Percentiles rank a stretch among this genome's conserved stretches.
These are phyloP conservation scores for Plumapathes pennacea DNA, from an alignment of 92 coral and sea anemone genomes.

Conservation along the genomic window DNA sequence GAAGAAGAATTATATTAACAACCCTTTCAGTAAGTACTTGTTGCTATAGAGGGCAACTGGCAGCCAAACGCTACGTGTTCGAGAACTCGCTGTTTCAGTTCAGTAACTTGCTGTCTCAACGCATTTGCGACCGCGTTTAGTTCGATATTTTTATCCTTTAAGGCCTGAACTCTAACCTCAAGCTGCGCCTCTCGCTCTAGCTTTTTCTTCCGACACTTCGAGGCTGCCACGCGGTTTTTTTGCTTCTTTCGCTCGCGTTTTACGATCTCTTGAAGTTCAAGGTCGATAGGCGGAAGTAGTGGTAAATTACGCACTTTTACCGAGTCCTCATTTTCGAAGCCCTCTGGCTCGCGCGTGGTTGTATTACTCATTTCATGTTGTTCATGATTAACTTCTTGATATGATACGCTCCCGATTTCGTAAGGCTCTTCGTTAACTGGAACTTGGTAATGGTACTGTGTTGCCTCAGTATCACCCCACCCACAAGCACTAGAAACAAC, in stretches of 20 bases:
- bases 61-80: constrained; percentile 97
- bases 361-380: constrained; percentile 24
- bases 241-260: constrained; percentile 96
- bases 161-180: constrained; percentile 88
- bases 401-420: constrained; percentile 18
- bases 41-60: constrained; percentile 85
- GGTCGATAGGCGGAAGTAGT: constrained; percentile 89
- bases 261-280: constrained; percentile 93
- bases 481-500: constrained; percentile 14
- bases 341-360: constrained; percentile 20
- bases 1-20: too few relatives aligned
- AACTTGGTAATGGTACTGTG: constrained; percentile 21
- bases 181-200: constrained; percentile 97
- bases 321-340: constrained; percentile 44
- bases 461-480: constrained; percentile 14
- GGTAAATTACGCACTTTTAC: constrained; percentile 35
- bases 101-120: constrained; percentile 79
- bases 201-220: constrained; percentile 95
- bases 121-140: constrained; percentile 89
- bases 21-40: too few relatives aligned
- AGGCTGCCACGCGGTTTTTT: constrained; percentile 96
- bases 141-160: constrained; percentile 94
- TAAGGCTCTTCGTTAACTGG: constrained; percentile 21
- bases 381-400: constrained; percentile 22
- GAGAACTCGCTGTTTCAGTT: constrained; percentile 86